These are phyloP conservation scores for Tachina grossa DNA, from an alignment of 2,888 invertebrate species.

Conservation along the genomic window DNA sequence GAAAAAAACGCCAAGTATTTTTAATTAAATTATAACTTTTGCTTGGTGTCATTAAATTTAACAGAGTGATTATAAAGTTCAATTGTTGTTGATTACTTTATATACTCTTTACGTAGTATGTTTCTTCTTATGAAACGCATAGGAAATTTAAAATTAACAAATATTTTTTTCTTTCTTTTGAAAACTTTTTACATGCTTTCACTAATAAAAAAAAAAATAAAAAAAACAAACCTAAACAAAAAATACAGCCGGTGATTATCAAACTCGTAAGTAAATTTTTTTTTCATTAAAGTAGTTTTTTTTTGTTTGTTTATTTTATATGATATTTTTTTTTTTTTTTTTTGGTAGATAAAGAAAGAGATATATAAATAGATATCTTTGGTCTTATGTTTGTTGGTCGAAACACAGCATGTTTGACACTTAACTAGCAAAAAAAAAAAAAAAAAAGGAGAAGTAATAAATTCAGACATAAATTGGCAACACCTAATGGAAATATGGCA, in stretches of 20 bases:
- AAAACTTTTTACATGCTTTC: constrained; percentile 70
- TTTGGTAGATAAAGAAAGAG: constrained; percentile 20
- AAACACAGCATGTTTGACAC: constrained; percentile 48
- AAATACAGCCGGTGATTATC: constrained; percentile 67
- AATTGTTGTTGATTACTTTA: constrained; percentile 37
- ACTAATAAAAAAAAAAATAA: constrained; percentile 54
- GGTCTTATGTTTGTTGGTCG: constrained; percentile 22
- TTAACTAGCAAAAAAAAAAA: constrained; percentile 19
- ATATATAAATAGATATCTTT: constrained; percentile 24
- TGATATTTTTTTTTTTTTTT: constrained; percentile 14
- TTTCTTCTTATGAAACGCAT: constrained; percentile 11
- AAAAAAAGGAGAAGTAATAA: constrained; percentile 1
- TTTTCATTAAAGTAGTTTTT: constrained; percentile 30
- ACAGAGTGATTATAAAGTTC: constrained; percentile 54
- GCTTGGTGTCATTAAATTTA: constrained; percentile 63
- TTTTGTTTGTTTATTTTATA: constrained; percentile 23
- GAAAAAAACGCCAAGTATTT: constrained; percentile 23
- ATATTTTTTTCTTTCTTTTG: constrained; percentile 54
- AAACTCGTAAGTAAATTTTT: constrained; percentile 66
- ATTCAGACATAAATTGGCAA: constrained; percentile 48
- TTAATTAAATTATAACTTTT: constrained; percentile 70
- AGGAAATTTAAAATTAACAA: constrained; percentile 50
- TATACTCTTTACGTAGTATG: not conserved
- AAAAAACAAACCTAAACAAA: not conserved
- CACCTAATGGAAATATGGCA: constrained; percentile 55